Evolutionary conservation across 2,113 vertebrate genomes (phyloP), one percentile per base, ranked within the genome.

Genomic region (Mormoops blainvillei): DNA sequence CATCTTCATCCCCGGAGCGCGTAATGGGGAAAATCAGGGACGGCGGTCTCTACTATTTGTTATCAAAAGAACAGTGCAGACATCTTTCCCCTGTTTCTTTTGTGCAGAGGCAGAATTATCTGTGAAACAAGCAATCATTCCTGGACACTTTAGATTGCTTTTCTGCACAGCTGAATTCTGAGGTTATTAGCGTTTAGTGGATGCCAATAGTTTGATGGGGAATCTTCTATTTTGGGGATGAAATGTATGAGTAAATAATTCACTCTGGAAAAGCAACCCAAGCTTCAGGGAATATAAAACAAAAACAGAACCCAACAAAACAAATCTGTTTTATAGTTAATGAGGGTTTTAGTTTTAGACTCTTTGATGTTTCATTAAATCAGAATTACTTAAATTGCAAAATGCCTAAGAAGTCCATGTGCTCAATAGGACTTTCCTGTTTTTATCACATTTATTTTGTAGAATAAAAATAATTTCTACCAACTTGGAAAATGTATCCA

Each of bases 61-160:
- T 87, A 85, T 50, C 52, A 45, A 58, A 94, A 89, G 95, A 82
- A 63, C 84, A 92, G 89, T 56, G 12, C 36, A 83, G 41, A 12
- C 52, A 81, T 52, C 20, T 67, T 58, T 36, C 48, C 24, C 50
- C 36, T 8, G 67, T 80, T 82, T 71, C 86, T 93, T 96, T 96
- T 94, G 93, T 70, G 70, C 93, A 45, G 74, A 89, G 86, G 58
- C 54, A 83, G 77, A 87, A 95, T 97, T 94, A 96, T 91, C 95
- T 92, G 81, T 65, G 43, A 45, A 94, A 96, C 58, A 91, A 96
- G 93, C 85, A 65, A 80, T 95, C 93, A 84, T 93, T 95, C 85
- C 73, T 65, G 68, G 48, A 68, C 82, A 61, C 76, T 86, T 83
- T 31, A 76, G 91, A 83, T 91, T 91, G 91, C 91, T 86, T 95